phyloP scores from a whole-genome alignment of 2,113 vertebrate species.

The Numenius arquata region DNA sequence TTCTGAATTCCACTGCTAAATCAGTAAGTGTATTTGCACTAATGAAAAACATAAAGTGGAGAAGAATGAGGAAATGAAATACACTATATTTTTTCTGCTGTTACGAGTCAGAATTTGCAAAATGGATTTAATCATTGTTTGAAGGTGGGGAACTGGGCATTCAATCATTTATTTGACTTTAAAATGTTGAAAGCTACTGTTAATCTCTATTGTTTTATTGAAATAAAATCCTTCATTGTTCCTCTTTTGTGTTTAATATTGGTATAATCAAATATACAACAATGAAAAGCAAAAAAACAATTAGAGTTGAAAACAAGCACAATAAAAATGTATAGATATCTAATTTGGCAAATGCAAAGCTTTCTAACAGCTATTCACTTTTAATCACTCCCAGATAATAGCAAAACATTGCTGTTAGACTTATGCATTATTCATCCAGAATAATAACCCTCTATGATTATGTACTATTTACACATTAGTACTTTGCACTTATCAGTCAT shows the following conservation, averaged over 20 bases:
- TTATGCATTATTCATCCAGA: slow-evolving; percentile 16
- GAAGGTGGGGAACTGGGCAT: not conserved
- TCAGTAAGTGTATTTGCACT: not conserved
- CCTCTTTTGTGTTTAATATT: not conserved
- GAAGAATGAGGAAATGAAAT: not conserved
- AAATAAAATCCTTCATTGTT: not conserved
- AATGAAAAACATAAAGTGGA: not conserved
- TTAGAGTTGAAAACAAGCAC: not conserved
- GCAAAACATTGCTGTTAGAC: not conserved
- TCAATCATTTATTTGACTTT: not conserved
- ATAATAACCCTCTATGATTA: not conserved
- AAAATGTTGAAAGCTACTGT: not conserved
- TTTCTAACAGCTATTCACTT: not conserved
- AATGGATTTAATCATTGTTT: not conserved
- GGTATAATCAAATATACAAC: not conserved
- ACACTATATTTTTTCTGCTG: not conserved
- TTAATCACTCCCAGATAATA: not conserved
- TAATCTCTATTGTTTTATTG: not conserved
- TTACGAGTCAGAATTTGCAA: not conserved
- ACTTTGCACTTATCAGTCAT: not conserved
- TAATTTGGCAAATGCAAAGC: not conserved
- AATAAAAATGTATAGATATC: not conserved
- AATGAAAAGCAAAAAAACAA: not conserved
- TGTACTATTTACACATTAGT: not conserved
- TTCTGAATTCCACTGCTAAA: not conserved